Evolutionary conservation across 2,797 vertebrate species (phyloP).

Genomic region (Chiroxiphia lanceolata): DNA sequence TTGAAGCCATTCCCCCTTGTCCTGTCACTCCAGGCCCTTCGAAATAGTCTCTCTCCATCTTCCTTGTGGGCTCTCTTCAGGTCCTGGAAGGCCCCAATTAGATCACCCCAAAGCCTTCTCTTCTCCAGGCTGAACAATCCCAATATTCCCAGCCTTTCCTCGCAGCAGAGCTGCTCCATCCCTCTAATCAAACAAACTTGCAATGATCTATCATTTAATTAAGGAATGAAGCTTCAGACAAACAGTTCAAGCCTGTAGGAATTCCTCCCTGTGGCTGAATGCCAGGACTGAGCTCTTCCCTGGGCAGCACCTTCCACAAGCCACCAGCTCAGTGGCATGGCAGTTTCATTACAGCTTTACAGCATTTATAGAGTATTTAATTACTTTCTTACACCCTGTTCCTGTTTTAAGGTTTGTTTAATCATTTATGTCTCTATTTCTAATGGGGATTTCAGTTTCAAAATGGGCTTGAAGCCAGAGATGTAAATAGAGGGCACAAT

Average conservation of each 20-base stretch:
- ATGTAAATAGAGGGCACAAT: conserved; percentile 36
- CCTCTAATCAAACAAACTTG: neutral
- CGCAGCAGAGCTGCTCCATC: neutral
- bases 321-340: neutral
- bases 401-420: conserved; percentile 60
- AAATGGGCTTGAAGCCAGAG: conserved; percentile 62
- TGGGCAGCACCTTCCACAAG: neutral
- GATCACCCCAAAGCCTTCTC: neutral
- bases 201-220: neutral
- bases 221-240: neutral
- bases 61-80: neutral
- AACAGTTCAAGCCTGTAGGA: neutral
- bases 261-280: neutral
- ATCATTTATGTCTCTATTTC: conserved; percentile 41
- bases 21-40: neutral
- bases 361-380: neutral
- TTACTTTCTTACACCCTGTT: neutral
- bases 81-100: neutral
- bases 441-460: conserved; percentile 37
- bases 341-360: neutral
- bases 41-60: neutral
- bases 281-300: neutral
- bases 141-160: neutral
- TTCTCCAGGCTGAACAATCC: neutral
- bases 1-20: neutral